A percentile compares a stretch with the other conserved stretches of the same genome.
Conservation (phyloP, 1,140 invertebrate species). For the Psilanteris sp. region DNA sequence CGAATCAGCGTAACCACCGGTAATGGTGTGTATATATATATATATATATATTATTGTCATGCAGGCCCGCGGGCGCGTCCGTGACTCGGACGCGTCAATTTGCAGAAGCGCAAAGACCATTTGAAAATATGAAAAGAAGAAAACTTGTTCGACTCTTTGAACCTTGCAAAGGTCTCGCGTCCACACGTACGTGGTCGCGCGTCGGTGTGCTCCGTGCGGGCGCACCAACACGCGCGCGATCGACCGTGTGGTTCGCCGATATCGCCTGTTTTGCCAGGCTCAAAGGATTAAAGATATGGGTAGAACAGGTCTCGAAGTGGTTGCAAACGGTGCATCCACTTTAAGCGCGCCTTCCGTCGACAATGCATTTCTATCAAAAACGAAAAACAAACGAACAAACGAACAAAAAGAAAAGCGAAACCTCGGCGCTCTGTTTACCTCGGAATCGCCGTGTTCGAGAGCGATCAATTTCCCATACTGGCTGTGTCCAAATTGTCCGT, state of each 20-base stretch:
- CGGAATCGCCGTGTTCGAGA: too few relatives aligned
- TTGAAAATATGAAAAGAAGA: conserved; percentile 22
- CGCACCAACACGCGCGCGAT: conserved; percentile 9
- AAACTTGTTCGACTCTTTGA: conserved; percentile 33
- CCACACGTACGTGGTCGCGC: conserved; percentile 10
- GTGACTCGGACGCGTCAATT: background rate
- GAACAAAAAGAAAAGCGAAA: conserved; percentile 38
- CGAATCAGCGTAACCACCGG: too few relatives aligned
- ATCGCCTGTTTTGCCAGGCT: conserved; percentile 24
- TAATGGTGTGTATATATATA: too few relatives aligned
- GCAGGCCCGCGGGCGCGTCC: too few relatives aligned
- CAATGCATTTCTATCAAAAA: conserved; percentile 3
- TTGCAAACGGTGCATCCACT: conserved; percentile 49
- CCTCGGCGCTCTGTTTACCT: conserved; percentile 21
- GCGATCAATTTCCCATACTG: too few relatives aligned
- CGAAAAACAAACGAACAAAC: too few relatives aligned
- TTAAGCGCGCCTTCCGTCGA: conserved; percentile 31
- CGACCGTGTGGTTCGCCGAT: conserved; percentile 26
- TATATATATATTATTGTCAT: background rate
- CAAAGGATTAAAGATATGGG: conserved; percentile 54
- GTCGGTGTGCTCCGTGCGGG: conserved; percentile 9
- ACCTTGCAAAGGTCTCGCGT: conserved; percentile 29
- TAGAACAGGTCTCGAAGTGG: conserved; percentile 51
- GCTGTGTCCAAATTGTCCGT: too few relatives aligned
- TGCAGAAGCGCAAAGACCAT: conserved; percentile 11